Percentiles rank a stretch among this genome's conserved stretches.
Evolutionary conservation across 2,797 vertebrate species (phyloP).

Genomic region (Linurgus olivaceus): DNA sequence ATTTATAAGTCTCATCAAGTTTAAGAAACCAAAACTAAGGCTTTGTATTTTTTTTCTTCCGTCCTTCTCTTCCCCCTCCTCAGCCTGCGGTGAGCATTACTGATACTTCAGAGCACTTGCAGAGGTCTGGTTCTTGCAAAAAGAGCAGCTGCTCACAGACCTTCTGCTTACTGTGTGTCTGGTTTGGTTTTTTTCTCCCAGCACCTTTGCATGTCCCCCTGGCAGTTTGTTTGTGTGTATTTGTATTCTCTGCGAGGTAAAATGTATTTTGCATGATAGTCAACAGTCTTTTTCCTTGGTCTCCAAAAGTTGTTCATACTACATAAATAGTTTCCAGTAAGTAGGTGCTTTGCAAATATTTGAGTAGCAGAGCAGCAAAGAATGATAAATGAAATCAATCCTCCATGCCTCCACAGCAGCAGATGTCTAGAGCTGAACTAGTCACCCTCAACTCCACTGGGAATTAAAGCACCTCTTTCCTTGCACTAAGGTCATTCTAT

Average conservation of each 20-base stretch:
- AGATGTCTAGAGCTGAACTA: neutral
- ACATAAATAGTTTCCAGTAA: neutral
- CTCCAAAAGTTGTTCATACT: neutral
- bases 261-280: neutral
- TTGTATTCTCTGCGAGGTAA: neutral
- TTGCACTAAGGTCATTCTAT: neutral
- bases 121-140: neutral
- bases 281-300: neutral
- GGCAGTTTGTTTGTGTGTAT: neutral
- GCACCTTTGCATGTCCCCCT: neutral
- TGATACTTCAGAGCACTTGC: neutral
- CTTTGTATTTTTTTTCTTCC: neutral
- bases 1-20: neutral
- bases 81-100: neutral
- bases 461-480: neutral
- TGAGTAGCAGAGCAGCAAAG: neutral
- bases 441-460: accelerated
- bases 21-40: neutral
- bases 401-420: neutral
- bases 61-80: neutral
- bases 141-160: neutral
- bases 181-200: neutral
- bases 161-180: neutral
- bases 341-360: neutral
- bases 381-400: neutral